Evolutionary conservation across 2,888 invertebrate species (phyloP).

Genomic region (Nemoura dubitans): DNA sequence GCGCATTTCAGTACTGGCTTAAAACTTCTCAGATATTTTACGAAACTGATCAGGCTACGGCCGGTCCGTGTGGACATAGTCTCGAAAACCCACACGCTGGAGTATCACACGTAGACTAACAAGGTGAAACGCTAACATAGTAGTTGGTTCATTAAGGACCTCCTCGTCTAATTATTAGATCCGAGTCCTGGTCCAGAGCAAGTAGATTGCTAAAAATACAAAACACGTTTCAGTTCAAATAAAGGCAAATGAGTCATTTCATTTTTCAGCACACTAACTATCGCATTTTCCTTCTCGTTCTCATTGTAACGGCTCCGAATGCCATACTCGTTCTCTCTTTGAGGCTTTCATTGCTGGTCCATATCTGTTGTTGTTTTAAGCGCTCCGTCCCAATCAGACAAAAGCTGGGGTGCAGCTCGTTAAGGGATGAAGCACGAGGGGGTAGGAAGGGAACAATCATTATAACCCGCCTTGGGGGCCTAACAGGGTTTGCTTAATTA

Average conservation of each 20-base stretch:
- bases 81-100: not conserved
- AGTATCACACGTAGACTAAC: not conserved
- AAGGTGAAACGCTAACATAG: not conserved
- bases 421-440: slow-evolving; percentile 51
- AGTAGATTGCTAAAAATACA: slow-evolving; percentile 16
- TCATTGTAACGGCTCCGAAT: not conserved
- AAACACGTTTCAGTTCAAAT: slow-evolving; percentile 20
- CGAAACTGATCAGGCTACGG: not conserved
- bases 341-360: slow-evolving; percentile 60
- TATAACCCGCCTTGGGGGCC: slow-evolving; percentile 53
- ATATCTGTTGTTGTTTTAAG: slow-evolving; percentile 64
- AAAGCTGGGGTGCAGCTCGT: slow-evolving; percentile 53
- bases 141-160: not conserved
- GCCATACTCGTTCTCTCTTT: slow-evolving; percentile 29
- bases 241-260: slow-evolving; percentile 40
- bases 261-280: slow-evolving; percentile 35
- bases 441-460: slow-evolving; percentile 49
- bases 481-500: slow-evolving; percentile 60
- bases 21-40: not conserved
- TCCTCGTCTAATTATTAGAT: slow-evolving; percentile 7
- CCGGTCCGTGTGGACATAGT: not conserved
- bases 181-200: not conserved
- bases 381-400: slow-evolving; percentile 63
- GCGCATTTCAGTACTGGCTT: not conserved
- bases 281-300: slow-evolving; percentile 26